Base-by-base conservation (phyloP, 2,888 invertebrate species). In the Euplexia lucipara region DNA sequence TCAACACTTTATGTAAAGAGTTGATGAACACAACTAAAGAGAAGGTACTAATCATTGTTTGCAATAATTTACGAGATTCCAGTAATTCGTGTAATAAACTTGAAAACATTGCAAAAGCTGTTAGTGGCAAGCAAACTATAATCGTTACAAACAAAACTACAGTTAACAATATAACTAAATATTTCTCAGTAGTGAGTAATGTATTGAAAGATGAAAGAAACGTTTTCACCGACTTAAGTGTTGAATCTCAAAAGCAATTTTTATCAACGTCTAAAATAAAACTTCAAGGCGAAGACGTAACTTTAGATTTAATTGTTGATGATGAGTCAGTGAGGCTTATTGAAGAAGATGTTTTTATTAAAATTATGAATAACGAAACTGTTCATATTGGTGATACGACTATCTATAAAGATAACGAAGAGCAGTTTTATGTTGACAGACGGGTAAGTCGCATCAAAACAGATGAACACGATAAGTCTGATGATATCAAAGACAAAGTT, bases 221-320 rank as follows among this genome's bases (percentile, higher is more conserved):
- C 16, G 67, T 22, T 8, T 62, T 76, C 7, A 30, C 30, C 3
- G 67, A 77, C 8, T 39, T 79, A 16, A 67, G 20, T 12, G 2
- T 8, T 16, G 63, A 73, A 39, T 64, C 73, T 2, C 65, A 54
- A 7, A 61, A 44, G 9, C 53, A 61, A 4, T 26, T 79, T 1
- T 34, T 70, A 26, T 32, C 45, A 0, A 45, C 57, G 8, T 44
- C 48, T 14, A 45, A 32, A 49, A 35, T 70, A 8, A 56, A 54
- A 18, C 41, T 79, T 32, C 80, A 79, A 54, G 78, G 63, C 3
- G 5, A 54, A 64, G 39, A 69, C 32, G n/a, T 80, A 1, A 42
- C 16, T 9, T 48, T 79, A 30, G 41, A 64, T 37, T 14, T 48
- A 12, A n/a, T 78, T 0, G n/a, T 66, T 20, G 61, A 64, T 1